Base-by-base conservation (phyloP, 1,140 invertebrate species). In the Papilio xuthus region DNA sequence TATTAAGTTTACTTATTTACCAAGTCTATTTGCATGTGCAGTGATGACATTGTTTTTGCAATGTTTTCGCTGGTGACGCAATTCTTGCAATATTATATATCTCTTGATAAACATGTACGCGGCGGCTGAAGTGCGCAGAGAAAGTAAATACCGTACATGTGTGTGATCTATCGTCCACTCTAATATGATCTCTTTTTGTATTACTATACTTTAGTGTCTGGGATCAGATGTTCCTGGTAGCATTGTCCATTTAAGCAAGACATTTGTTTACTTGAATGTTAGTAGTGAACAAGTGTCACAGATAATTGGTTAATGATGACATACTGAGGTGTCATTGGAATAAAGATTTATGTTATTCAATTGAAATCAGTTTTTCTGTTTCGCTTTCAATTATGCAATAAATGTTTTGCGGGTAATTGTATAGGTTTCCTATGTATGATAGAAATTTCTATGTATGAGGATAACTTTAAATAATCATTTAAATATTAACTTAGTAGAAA, bases 31-130 rank as follows among this genome's bases (percentile, higher is more conserved):
- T 67, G 26, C 23, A 15, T 26, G 9, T 60, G 12, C 60, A 28
- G 69, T 70, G 69, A 41, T 70, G 67, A 69, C 13, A 73, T 26
- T 72, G 70, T 42, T 44, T 44, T 72, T 44, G 70, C 70, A 47
- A 42, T 47, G 41, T 73, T 47, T 73, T 73, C 71, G 71, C 71
- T 28, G 12, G 41, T 50, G 71, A 73, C 42, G 71, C 4, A 73
- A 73, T 47, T 23, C 71, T 73, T 18, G 71, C 71, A 23, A 73
- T 73, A 73, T 50, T 50, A 50, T 73, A 73, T 73, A 73, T 73
- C n/a, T 20, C 41, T 72, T 42, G 71, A 73, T 73, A 73, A 73
- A 73, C 71, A 73, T 47, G 69, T 37, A 71, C 71, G 71, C n/a
- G 47, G 71, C 12, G 20, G 20, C 20, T 50, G 41, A 13, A 73